Conservation (phyloP, 2,797 vertebrate genomes). For the Danio kyathit region DNA sequence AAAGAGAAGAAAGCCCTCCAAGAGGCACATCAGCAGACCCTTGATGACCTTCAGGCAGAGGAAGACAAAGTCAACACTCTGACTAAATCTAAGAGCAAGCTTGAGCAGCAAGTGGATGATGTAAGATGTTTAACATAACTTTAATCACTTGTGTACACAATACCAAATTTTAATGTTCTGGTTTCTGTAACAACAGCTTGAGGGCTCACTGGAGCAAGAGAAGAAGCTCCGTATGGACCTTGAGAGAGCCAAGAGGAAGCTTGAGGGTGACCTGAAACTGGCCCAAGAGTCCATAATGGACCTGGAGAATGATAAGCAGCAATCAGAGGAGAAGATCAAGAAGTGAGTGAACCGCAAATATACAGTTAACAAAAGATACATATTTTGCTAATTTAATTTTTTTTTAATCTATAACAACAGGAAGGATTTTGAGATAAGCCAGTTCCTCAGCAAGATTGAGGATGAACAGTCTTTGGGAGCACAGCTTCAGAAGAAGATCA, state of each 20-base stretch:
- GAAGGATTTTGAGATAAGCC: slow-evolving; percentile 89
- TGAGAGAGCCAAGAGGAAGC: slow-evolving; percentile 85
- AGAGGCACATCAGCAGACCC: slow-evolving; percentile 56
- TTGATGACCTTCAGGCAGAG: slow-evolving; percentile 76
- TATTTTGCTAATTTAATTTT: too few species aligned
- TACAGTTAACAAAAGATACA: neutral
- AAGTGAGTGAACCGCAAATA: slow-evolving; percentile 72
- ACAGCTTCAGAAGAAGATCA: slow-evolving; percentile 78
- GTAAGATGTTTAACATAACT: slow-evolving; percentile 73
- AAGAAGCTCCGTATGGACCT: slow-evolving; percentile 86
- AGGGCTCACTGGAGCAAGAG: slow-evolving; percentile 87
- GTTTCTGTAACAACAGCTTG: slow-evolving; percentile 71
- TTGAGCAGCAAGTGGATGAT: slow-evolving; percentile 87
- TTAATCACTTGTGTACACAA: slow-evolving; percentile 46
- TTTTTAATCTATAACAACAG: too few species aligned
- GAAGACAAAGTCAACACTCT: slow-evolving; percentile 77
- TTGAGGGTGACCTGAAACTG: slow-evolving; percentile 88
- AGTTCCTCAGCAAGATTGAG: slow-evolving; percentile 84
- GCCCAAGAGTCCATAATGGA: slow-evolving; percentile 81
- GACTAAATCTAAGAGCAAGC: slow-evolving; percentile 79
- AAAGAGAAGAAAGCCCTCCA: slow-evolving; percentile 69
- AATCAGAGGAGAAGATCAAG: slow-evolving; percentile 87
- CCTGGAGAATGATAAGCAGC: slow-evolving; percentile 71
- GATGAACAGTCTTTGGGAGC: slow-evolving; percentile 81
- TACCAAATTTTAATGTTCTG: neutral